phyloP scores from a whole-genome alignment of 92 coral and sea anemone genomes.

The Epizoanthus scotinus region DNA sequence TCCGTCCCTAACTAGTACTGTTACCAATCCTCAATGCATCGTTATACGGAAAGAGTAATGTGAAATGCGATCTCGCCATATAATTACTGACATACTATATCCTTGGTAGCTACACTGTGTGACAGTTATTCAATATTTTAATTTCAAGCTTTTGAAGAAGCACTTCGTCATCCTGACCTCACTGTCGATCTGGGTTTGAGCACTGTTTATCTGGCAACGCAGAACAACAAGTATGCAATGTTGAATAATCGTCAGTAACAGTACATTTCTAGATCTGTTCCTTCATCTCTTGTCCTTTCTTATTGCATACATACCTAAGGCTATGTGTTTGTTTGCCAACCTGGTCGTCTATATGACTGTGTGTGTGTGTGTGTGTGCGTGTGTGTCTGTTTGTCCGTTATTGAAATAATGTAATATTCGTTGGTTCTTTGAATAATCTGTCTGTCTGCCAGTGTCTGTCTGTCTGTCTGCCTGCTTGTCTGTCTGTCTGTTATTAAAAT shows the following conservation, averaged over 20 bases:
- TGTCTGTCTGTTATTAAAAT: too few relatives aligned
- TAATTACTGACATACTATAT: not conserved
- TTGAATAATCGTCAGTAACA: not conserved
- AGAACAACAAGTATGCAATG: slow-evolving; percentile 68
- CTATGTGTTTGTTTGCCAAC: too few relatives aligned
- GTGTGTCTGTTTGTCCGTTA: too few relatives aligned
- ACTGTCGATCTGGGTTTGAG: slow-evolving; percentile 83
- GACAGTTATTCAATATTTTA: not conserved
- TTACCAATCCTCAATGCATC: not conserved
- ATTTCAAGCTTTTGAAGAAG: slow-evolving; percentile 80
- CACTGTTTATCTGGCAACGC: slow-evolving; percentile 73
- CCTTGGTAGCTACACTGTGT: not conserved
- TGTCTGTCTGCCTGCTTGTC: too few relatives aligned
- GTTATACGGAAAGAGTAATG: not conserved
- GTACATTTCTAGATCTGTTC: not conserved
- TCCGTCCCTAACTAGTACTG: not conserved
- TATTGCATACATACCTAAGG: too few relatives aligned
- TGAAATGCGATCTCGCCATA: not conserved
- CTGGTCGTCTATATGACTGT: too few relatives aligned
- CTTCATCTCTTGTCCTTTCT: too few relatives aligned
- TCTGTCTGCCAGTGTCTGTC: too few relatives aligned
- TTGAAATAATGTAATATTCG: too few relatives aligned
- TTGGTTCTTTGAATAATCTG: too few relatives aligned
- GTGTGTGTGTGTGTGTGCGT: too few relatives aligned
- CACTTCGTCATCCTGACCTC: slow-evolving; percentile 83